Evolutionary conservation across 2,888 invertebrate species (phyloP).

Genomic region (Hetaerina titia): DNA sequence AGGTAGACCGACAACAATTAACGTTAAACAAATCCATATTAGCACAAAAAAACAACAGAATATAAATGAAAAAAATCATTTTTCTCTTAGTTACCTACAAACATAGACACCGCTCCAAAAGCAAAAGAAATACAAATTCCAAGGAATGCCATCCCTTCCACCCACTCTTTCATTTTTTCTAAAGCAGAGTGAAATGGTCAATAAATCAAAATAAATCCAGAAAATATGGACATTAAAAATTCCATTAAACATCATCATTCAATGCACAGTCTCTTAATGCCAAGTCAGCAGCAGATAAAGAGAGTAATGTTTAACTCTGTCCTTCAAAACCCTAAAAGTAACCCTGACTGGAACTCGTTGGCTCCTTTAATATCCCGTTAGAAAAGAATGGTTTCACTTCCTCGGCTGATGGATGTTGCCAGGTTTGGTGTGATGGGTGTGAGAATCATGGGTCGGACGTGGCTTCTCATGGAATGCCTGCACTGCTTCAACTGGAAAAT

Average conservation of each 20-base stretch:
- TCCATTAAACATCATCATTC: neutral
- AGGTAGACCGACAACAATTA: neutral
- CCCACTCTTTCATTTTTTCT: neutral
- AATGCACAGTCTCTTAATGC: slow-evolving; percentile 18
- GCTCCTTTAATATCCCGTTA: neutral
- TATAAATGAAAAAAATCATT: neutral
- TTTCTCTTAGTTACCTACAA: neutral
- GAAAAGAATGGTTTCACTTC: slow-evolving; percentile 82
- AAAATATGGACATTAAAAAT: neutral
- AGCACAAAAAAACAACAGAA: neutral
- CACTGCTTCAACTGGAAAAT: slow-evolving; percentile 93
- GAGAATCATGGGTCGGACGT: slow-evolving; percentile 83
- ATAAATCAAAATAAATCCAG: neutral
- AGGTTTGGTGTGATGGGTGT: slow-evolving; percentile 79
- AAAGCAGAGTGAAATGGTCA: neutral
- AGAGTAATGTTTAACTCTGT: slow-evolving; percentile 7
- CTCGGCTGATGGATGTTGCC: slow-evolving; percentile 92
- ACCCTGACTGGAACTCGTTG: slow-evolving; percentile 28
- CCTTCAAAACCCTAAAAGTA: neutral
- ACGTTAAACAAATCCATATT: neutral
- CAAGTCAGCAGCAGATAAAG: neutral
- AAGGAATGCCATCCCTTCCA: neutral
- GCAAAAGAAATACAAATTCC: neutral
- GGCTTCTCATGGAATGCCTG: slow-evolving; percentile 90
- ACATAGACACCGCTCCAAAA: slow-evolving; percentile 2